Evolutionary conservation across 2,113 vertebrate genomes (phyloP), one percentile per base, ranked within the genome.

Genomic region (Pelusios castaneus): DNA sequence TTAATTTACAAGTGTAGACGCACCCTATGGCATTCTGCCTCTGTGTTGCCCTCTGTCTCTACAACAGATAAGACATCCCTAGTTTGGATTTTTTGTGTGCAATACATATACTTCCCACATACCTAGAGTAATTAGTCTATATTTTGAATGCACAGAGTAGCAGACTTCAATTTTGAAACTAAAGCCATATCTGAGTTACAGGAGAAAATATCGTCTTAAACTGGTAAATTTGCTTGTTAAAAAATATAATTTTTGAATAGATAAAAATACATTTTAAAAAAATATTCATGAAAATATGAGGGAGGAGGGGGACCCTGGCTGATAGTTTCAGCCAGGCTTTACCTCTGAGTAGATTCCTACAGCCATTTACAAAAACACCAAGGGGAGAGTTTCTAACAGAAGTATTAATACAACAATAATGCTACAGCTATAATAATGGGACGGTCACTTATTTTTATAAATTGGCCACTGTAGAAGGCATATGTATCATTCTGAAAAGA

Each of bases 361-460:
- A 76, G 93, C 94, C 96, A 97, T 94, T 92, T 97, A 96, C 86
- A 97, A 97, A 88, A 75, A 87, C 91, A 81, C 84, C 45, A 92
- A 95, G 88, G 92, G 70, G 27, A 13, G 87, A 91, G 89, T 94
- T 92, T 96, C 94, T 96, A 94, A 97, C 91, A 94, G 91, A 97
- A 95, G 89, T 91, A 80, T 95, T 94, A 92, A 84, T 95, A 93
- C 92, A 92, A 88, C 89, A 95, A 81, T 94, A 94, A 94, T 96
- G 92, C 86, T 87, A 8, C 85, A 2, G 3, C 87, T 92, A 70
- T 84, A 84, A 85, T 94, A 97, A 96, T 91, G 85, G 88, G 87
- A 95, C 96, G 94, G 95, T 96, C 38, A 93, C 94, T 98, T 95
- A 92, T 96, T 97, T 91, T 95, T 96, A 93, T 85, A 80, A 89